These are phyloP conservation scores for Mamestra configurata DNA, from an alignment of 1,140 invertebrate genomes.

Conservation along the genomic window DNA sequence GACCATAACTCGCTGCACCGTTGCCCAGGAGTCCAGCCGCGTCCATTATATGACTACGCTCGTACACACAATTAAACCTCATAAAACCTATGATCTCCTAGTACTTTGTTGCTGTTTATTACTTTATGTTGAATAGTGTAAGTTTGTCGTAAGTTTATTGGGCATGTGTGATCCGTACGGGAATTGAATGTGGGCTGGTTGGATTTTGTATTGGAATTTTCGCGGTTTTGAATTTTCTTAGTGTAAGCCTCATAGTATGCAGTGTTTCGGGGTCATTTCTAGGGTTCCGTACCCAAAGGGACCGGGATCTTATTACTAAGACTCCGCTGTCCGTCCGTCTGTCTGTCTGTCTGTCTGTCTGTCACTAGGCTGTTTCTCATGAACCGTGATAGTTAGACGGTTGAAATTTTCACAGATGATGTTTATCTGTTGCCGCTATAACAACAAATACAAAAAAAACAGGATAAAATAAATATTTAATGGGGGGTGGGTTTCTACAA, in stretches of 20 bases:
- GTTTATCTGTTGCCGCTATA: too few species aligned
- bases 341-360: too few species aligned
- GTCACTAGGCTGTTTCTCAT: too few species aligned
- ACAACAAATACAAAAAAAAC: too few species aligned
- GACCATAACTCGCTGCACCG: slow-evolving; percentile 57
- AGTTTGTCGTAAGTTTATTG: slow-evolving; percentile 9
- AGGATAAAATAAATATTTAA: too few species aligned
- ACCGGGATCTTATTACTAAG: too few species aligned
- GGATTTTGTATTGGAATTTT: neutral
- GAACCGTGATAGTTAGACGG: too few species aligned
- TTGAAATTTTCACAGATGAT: too few species aligned
- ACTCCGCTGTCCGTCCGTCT: too few species aligned
- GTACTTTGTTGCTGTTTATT: slow-evolving; percentile 57
- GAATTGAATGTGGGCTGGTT: slow-evolving; percentile 2
- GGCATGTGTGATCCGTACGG: slow-evolving; percentile 14
- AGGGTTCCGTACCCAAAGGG: too few species aligned
- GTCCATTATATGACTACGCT: slow-evolving; percentile 59
- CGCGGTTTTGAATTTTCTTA: neutral
- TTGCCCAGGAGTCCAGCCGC: slow-evolving; percentile 60
- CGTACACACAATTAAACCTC: slow-evolving; percentile 66
- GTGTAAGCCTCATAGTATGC: neutral
- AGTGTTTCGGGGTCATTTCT: neutral
- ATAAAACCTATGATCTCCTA: slow-evolving; percentile 64
- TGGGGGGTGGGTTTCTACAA: too few species aligned
- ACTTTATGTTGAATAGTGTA: slow-evolving; percentile 20